phyloP scores from a whole-genome alignment of 2,797 vertebrate genomes.

The Cynodonichthys magdalenae region DNA sequence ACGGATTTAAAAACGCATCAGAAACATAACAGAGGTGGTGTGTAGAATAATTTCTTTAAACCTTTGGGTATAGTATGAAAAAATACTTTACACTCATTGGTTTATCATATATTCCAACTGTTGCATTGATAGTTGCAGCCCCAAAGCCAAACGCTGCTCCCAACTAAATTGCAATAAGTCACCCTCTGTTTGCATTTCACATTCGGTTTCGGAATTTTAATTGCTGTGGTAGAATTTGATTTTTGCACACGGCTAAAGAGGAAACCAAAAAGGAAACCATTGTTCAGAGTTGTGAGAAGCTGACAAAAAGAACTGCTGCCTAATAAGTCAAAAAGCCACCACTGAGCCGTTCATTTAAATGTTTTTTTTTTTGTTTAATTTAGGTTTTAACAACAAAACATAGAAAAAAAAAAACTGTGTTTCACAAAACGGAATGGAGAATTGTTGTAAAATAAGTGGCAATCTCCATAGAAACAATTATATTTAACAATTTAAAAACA shows the following conservation, averaged over 20 bases:
- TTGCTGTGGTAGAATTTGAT: neutral
- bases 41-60: slow-evolving; percentile 8
- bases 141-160: neutral
- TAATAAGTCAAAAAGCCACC: slow-evolving; percentile 1
- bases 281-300: neutral
- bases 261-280: neutral
- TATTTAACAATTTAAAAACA: too few relatives aligned
- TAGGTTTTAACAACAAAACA: too few relatives aligned
- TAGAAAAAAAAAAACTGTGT: too few relatives aligned
- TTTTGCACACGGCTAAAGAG: neutral
- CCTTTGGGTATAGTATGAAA: neutral
- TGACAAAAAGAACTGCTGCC: neutral
- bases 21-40: neutral
- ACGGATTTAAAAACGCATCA: slow-evolving; percentile 27
- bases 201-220: neutral
- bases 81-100: neutral
- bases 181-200: slow-evolving; percentile 1
- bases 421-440: too few relatives aligned
- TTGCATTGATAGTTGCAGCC: slow-evolving; percentile 4
- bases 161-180: slow-evolving; percentile 1
- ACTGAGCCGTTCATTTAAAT: neutral
- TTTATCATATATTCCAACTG: neutral
- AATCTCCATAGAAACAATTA: too few relatives aligned
- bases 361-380: neutral
- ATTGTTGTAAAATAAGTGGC: too few relatives aligned